phyloP scores from a whole-genome alignment of 2,113 vertebrate species.

The Gambusia affinis region DNA sequence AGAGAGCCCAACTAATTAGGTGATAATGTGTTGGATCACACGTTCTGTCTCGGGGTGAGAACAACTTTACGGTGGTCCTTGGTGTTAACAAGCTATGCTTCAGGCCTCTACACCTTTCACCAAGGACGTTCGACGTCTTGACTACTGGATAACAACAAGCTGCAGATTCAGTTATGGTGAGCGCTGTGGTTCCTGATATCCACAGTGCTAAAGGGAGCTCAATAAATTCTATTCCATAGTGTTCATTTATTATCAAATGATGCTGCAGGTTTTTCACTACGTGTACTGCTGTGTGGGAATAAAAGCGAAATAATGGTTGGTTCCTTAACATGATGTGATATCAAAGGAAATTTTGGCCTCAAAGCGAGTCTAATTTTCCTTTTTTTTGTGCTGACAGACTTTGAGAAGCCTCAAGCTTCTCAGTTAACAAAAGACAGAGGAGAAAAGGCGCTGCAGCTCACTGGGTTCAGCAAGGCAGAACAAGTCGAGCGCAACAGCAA shows the following conservation, averaged over 20 bases:
- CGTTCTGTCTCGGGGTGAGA: conserved; percentile 40
- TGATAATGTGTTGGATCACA: conserved; percentile 69
- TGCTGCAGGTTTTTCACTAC: not conserved
- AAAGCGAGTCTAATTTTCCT: conserved; percentile 37
- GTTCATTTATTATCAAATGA: not conserved
- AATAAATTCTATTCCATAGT: not conserved
- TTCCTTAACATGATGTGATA: conserved; percentile 14
- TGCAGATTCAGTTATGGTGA: conserved; percentile 22
- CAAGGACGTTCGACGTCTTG: conserved; percentile 8
- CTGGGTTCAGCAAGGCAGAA: conserved; percentile 32
- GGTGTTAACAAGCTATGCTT: conserved; percentile 61
- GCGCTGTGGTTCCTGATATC: not conserved
- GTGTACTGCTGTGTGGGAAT: not conserved
- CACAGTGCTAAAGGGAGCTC: not conserved
- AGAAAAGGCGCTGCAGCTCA: conserved; percentile 41
- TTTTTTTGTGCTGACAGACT: conserved; percentile 24
- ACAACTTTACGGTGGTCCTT: conserved; percentile 35
- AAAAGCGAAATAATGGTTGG: conserved; percentile 6
- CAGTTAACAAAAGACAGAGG: conserved; percentile 53
- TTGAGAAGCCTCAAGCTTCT: conserved; percentile 28
- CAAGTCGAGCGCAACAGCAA: conserved; percentile 44
- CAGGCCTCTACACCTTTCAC: conserved; percentile 64
- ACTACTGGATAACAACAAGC: conserved; percentile 28
- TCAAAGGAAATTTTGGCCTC: conserved; percentile 32
- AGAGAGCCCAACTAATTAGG: conserved; percentile 62